Base-by-base conservation (phyloP, 64 coral and sea anemone genomes). In the Actinia equina region DNA sequence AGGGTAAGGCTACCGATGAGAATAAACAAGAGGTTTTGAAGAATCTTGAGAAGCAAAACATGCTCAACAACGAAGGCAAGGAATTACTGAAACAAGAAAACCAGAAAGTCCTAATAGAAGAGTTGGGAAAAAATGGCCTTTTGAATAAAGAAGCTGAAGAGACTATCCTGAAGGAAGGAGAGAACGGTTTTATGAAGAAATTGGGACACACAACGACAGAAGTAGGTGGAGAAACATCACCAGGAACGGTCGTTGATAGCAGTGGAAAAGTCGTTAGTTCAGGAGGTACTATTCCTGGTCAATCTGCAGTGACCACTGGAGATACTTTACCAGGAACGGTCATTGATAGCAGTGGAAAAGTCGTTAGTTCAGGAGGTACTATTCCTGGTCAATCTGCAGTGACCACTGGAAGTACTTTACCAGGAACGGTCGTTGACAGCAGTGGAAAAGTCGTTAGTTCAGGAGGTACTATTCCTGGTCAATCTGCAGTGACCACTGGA, bases 11-110 rank as follows among this genome's bases (percentile, higher is more conserved):
- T 5, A 85, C 83, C 6, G 83, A 85, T n/a, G 80, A 85, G 19
- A 85, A 85, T 43, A 85, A 85, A 30, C 22, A 85, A 18, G 83
- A 85, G 62, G 83, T 85, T 10, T 60, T 85, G 55, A 54, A 85
- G 16, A 54, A 85, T 20, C 59, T 85, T 6, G 83, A 63, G 19
- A 63, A 85, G 30, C 52, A 63, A 57, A 26, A 26, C 22, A 22
- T 85, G 18, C 59, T 85, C 42, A 85, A 85, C 30, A 53, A 58
- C 7, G 59, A 85, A 60, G 83, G 83, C 10, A 62, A 85, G 62
- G 17, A 85, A 45, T 22, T 58, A 43, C 25, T 85, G 0, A 63
- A 60, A 9, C 51, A 85, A 63, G 83, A 85, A 27, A 63, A 85
- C 41, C 83, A 85, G 83, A 85, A 85, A 85, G 83, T 3, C 2